A percentile compares a stretch with the other conserved stretches of the same genome.
phyloP scores from a whole-genome alignment of 2,888 invertebrate genomes.

The Caenorhabditis auriculariae region DNA sequence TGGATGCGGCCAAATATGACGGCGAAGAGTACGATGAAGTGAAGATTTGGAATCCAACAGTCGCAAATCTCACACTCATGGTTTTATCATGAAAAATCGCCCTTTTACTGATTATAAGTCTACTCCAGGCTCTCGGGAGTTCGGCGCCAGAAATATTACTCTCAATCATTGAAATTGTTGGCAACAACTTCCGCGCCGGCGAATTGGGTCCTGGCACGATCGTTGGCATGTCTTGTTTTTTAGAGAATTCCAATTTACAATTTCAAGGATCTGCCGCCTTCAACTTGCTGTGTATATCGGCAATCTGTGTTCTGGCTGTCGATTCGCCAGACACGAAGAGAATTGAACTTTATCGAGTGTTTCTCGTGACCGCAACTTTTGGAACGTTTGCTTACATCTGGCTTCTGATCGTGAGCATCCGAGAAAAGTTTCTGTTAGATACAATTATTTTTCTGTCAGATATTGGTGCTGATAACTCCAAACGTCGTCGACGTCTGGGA shows the following conservation, averaged over 20 bases:
- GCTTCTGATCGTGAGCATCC: conserved; percentile 66
- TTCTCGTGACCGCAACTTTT: conserved; percentile 65
- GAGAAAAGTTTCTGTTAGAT: neutral
- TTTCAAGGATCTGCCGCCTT: conserved; percentile 69
- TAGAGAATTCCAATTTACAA: neutral
- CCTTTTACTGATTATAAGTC: neutral
- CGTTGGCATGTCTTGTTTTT: conserved; percentile 67
- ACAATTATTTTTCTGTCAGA: conserved; percentile 10
- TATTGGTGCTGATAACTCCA: conserved; percentile 34
- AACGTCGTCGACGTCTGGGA: conserved; percentile 67
- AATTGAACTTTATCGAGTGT: conserved; percentile 63
- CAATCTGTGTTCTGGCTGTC: conserved; percentile 68
- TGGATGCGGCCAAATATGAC: conserved; percentile 4
- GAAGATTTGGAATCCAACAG: conserved; percentile 70
- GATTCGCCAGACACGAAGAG: conserved; percentile 21
- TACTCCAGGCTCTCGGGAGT: conserved; percentile 68
- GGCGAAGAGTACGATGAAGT: conserved; percentile 71
- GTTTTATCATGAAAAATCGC: conserved; percentile 1
- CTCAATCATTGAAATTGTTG: conserved; percentile 68
- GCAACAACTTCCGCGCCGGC: conserved; percentile 69
- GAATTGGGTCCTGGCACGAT: conserved; percentile 70
- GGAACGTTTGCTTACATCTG: conserved; percentile 71
- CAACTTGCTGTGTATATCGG: conserved; percentile 69
- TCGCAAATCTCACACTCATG: conserved; percentile 70
- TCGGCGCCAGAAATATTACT: conserved; percentile 70